Evolutionary conservation across 2,797 vertebrate genomes (phyloP), one percentile per base, ranked within the genome.

Genomic region (Bufotes viridis): DNA sequence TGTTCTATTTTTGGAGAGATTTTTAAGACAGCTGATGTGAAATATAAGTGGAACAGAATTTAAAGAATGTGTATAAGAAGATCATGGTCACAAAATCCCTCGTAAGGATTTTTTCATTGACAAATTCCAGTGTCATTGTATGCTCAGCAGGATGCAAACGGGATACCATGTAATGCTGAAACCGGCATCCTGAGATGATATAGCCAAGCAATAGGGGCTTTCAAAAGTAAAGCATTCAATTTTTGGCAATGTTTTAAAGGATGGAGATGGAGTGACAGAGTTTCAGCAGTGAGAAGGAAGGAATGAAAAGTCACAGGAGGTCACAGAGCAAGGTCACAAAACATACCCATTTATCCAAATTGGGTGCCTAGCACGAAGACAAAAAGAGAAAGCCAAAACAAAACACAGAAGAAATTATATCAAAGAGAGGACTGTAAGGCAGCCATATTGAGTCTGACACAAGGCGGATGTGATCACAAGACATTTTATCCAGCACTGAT

Each of bases 281-380:
- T 88, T 89, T 85, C 81, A 61, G 81, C 81, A 55, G 51, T 0
- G 1, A 18, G 53, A n/a, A 13, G 81, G 86, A 89, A 84, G 78
- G 88, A 83, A 85, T 72, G 86, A 65, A 70, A 69, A 57, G 75
- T 86, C 63, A 89, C 88, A 83, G 20, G 55, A 86, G 89, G 87
- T 24, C 75, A 80, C 87, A 90, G 91, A 86, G 92, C 91, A 94
- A 89, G 85, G 76, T 91, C 91, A 90, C 91, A 78, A 90, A 89
- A 94, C 94, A 91, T 95, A 95, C 94, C 94, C 94, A 95, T 93
- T 95, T 95, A 93, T 95, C 94, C 94, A 95, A 94, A 93, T 94
- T 93, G 92, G 94, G 92, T 90, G 91, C 92, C 94, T 95, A 93
- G 89, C 74, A 86, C 84, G 90, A 85, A 88, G 89, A 92, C 88